phyloP scores from a whole-genome alignment of 2,113 vertebrate species.

The Xiphias gladius region DNA sequence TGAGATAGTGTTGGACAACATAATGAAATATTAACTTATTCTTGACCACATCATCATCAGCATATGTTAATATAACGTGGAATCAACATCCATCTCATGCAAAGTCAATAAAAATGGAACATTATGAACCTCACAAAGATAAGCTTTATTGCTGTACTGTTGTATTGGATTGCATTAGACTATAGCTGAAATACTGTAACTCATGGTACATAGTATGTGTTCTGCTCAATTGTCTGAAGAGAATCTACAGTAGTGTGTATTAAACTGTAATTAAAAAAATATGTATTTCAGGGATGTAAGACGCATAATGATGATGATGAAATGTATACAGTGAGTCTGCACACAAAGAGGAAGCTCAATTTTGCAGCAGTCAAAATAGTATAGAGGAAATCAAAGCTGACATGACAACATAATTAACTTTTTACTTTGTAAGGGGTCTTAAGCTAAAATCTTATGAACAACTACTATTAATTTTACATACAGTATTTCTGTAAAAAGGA shows the following conservation, averaged over 20 bases:
- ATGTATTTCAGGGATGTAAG: background rate
- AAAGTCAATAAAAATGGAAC: too few relatives aligned
- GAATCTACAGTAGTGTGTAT: background rate
- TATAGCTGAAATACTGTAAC: background rate
- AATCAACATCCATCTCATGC: too few relatives aligned
- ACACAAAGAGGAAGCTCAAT: background rate
- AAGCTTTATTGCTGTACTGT: slow-evolving; percentile 8
- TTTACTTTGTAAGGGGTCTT: too few relatives aligned
- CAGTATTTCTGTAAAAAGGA: too few relatives aligned
- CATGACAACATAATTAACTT: too few relatives aligned
- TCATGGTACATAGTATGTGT: background rate
- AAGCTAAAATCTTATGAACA: too few relatives aligned
- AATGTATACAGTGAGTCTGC: background rate
- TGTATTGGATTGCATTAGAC: background rate
- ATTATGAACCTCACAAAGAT: slow-evolving; percentile 21
- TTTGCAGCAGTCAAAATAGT: background rate
- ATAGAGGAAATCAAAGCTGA: background rate
- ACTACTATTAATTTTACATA: too few relatives aligned
- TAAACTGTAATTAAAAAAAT: background rate
- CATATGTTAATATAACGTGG: background rate
- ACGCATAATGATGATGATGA: background rate
- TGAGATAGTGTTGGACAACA: background rate
- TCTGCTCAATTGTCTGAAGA: background rate
- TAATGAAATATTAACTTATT: background rate
- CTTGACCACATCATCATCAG: background rate